Evolutionary conservation across 2,113 vertebrate genomes (phyloP), one percentile per base, ranked within the genome.

Genomic region (Cepphus grylle): DNA sequence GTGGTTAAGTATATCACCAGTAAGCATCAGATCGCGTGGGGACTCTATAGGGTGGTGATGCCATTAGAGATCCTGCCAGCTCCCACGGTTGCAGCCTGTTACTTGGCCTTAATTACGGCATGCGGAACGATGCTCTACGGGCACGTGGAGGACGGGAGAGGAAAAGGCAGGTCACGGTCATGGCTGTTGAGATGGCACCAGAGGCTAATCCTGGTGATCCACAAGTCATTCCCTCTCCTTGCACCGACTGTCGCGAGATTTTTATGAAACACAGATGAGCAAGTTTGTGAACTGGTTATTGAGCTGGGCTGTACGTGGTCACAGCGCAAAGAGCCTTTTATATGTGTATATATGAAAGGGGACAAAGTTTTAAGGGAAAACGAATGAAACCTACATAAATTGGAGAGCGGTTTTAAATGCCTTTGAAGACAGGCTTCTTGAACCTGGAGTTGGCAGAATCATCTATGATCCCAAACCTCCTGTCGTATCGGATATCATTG

Each of bases 1-100:
- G 98, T 99, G 98, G 98, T 99, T 99, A 99, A 99, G 98, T 99
- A 98, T 99, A 99, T 98, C 96, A 99, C 99, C 98, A 99, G 99
- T 99, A 99, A 99, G 99, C 99, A 98, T 98, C 97, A 97, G 97
- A 96, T 88, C 95, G 97, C 62, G 85, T 97, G 97, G 97, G 96
- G 94, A 85, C 89, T 93, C 88, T 97, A 96, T 27, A 96, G 97
- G 92, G 70, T 45, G 96, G 55, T 81, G 79, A 97, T 78, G 84
- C 87, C 92, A 26, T 86, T 92, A 93, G 91, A 94, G 96, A 84
- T 93, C 88, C 95, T 94, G 94, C 81, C 93, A 92, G 69, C 94
- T 96, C 96, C 91, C 49, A 21, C 2, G 17, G 83, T 82, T 93
- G 58, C 79, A 81, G 29, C 66, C 90, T 53, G 9, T 76, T 40